phyloP scores from a whole-genome alignment of 1,140 invertebrate species.

The Bombus sibiricus region DNA sequence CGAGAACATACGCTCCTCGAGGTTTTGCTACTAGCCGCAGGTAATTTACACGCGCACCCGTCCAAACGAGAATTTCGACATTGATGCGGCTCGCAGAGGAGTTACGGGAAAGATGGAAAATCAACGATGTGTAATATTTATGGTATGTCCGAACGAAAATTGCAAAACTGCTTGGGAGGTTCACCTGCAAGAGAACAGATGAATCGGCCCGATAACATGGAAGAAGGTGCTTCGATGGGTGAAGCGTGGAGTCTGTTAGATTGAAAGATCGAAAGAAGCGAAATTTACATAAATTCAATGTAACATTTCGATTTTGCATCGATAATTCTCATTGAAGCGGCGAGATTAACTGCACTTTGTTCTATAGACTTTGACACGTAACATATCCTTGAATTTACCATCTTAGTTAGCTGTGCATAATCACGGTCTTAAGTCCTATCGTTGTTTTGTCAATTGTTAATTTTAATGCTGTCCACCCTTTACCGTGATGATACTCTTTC shows the following conservation, averaged over 20 bases:
- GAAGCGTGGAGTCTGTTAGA: neutral
- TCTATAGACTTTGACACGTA: neutral
- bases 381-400: neutral
- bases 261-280: neutral
- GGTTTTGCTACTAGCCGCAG: slow-evolving; percentile 12
- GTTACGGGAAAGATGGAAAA: slow-evolving; percentile 13
- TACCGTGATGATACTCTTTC: neutral
- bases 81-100: slow-evolving; percentile 8
- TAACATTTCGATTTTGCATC: neutral
- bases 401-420: neutral
- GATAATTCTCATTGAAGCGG: neutral
- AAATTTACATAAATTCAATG: neutral
- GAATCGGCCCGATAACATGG: neutral
- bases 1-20: slow-evolving; percentile 36
- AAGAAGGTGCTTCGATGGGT: neutral
- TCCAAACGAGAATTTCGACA: slow-evolving; percentile 28
- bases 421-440: neutral
- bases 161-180: slow-evolving; percentile 17
- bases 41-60: slow-evolving; percentile 28
- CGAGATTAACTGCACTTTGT: neutral
- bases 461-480: too few relatives aligned
- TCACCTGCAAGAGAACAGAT: slow-evolving; percentile 1
- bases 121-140: slow-evolving; percentile 35
- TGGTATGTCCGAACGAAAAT: slow-evolving; percentile 14
- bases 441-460: neutral